Base-by-base conservation (phyloP, 2,888 invertebrate genomes). In the Andrena bucephala region DNA sequence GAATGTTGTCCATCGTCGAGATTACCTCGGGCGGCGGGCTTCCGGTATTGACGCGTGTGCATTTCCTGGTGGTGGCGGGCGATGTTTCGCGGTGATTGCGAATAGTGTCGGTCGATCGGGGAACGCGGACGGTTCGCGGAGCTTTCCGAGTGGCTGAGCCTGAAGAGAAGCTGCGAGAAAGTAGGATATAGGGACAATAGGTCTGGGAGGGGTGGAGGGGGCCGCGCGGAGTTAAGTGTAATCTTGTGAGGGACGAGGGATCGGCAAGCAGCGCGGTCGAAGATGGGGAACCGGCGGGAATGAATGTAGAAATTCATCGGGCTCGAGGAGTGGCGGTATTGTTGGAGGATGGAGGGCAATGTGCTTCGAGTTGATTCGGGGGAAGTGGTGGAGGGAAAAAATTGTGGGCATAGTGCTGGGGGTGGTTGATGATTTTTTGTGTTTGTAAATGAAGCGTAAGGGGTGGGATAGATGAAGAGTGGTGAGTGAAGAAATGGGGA, bases 1-100 rank as follows among this genome's bases (percentile, higher is more conserved):
- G 94, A 78, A 89, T 93, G 92, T 87, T 94, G 89, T 93, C 94
- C 60, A 91, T 94, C 73, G 92, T 93, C 77, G 94, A 94, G 67
- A 93, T 94, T 78, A 91, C 90, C 8, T 87, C 92, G 62, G 90
- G 90, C 72, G 82, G 78, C 83, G 84, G 87, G 73, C 77, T 86
- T 88, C 83, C 91, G 92, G 92, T 92, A 92, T 71, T 74, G 74
- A 42, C 71, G 83, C 27, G 69, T 73, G 42, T 63, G 36, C 57
- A 42, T 68, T 70, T 80, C 57, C 66, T 71, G 62, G 62, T 69
- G 29, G 59, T 29, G 20, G 27, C 1, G 33, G 42, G 59, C 5
- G 66, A 42, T 74, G 57, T 65, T 54, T 10, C 27, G 6, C 33
- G 16, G 5, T 24, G 24, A 33, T 72, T 69, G 57, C 48, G 29